Evolutionary conservation across 2,888 invertebrate genomes (phyloP).

Genomic region (Anorthoa munda): DNA sequence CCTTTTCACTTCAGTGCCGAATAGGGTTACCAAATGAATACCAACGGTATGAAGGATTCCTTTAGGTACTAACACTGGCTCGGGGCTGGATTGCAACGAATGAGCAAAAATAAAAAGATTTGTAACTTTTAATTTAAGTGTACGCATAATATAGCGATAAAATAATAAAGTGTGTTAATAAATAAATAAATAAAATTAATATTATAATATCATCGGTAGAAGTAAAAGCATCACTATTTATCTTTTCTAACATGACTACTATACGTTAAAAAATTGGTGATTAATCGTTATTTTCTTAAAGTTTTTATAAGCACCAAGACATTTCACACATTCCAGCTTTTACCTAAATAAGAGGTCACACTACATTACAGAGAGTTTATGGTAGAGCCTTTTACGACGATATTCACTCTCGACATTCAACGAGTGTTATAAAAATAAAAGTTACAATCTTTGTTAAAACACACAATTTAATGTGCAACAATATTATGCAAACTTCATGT

Average conservation of each 20-base stretch:
- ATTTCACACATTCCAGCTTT: constrained; percentile 3
- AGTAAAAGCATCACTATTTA: too few relatives aligned
- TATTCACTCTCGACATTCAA: constrained; percentile 31
- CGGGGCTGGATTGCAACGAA: background rate
- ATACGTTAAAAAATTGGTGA: too few relatives aligned
- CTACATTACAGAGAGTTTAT: constrained; percentile 36
- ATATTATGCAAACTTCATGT: constrained; percentile 25
- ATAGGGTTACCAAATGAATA: constrained; percentile 32
- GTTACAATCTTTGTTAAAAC: constrained; percentile 14
- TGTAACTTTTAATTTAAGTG: too few relatives aligned
- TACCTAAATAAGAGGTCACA: constrained; percentile 22
- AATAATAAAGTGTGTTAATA: too few relatives aligned
- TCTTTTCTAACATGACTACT: too few relatives aligned
- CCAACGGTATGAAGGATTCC: background rate
- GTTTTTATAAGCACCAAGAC: background rate
- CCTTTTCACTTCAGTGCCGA: constrained; percentile 57
- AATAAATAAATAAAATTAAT: too few relatives aligned
- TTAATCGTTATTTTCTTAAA: background rate
- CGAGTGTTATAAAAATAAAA: constrained; percentile 45
- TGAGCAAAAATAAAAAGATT: too few relatives aligned
- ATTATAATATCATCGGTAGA: too few relatives aligned
- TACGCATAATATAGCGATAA: too few relatives aligned
- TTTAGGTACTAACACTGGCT: background rate
- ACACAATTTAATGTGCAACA: constrained; percentile 1
- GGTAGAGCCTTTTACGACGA: constrained; percentile 5